These are phyloP conservation scores for Plemyria rubiginata DNA, from an alignment of 2,888 invertebrate species.

Conservation along the genomic window DNA sequence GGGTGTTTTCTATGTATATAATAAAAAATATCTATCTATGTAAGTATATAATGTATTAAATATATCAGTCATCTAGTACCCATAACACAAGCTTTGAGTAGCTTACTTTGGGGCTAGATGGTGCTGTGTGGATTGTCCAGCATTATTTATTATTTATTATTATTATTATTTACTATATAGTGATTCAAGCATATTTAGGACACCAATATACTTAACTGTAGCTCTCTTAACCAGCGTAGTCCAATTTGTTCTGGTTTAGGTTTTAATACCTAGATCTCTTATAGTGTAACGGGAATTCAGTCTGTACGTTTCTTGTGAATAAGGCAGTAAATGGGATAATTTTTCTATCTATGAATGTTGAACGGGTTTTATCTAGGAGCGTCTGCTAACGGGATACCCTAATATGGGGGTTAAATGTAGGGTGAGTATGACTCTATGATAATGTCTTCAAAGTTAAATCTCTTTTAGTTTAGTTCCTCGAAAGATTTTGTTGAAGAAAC, in stretches of 20 bases:
- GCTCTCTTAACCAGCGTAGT: slow-evolving; percentile 3
- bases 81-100: too few species aligned
- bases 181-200: neutral
- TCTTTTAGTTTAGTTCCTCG: too few species aligned
- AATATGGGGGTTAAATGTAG: slow-evolving; percentile 35
- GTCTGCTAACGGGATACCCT: slow-evolving; percentile 34
- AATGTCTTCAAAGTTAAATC: neutral
- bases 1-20: too few species aligned
- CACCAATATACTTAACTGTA: slow-evolving; percentile 9
- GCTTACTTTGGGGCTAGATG: too few species aligned
- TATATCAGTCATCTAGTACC: too few species aligned
- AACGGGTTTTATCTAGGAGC: slow-evolving; percentile 28
- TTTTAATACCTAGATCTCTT: slow-evolving; percentile 1
- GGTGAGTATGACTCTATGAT: slow-evolving; percentile 9
- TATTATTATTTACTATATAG: neutral
- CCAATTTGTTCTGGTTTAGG: slow-evolving; percentile 5
- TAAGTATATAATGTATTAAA: too few species aligned
- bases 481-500: too few species aligned
- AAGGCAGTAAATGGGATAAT: slow-evolving; percentile 16
- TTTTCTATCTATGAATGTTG: slow-evolving; percentile 9
- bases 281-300: slow-evolving; percentile 18
- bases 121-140: too few species aligned
- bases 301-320: slow-evolving; percentile 14
- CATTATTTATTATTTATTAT: neutral
- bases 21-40: too few species aligned